Evolutionary conservation across 2,888 invertebrate genomes (phyloP).

Genomic region (Gandaritis pyraliata): DNA sequence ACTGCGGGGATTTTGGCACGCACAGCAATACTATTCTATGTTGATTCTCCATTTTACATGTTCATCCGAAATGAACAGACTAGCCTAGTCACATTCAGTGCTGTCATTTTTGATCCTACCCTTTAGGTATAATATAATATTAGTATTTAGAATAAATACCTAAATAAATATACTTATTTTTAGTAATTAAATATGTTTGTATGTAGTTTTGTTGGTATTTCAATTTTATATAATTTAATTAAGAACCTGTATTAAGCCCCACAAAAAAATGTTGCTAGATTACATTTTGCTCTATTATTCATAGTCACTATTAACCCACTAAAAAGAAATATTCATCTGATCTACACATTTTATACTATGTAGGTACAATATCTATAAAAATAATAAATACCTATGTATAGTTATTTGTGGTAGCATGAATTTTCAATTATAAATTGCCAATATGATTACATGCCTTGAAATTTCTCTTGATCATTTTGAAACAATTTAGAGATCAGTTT

Average conservation of each 20-base stretch:
- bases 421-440: conserved; percentile 14
- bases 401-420: background rate
- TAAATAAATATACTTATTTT: too few relatives aligned
- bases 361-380: too few relatives aligned
- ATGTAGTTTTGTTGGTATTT: too few relatives aligned
- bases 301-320: too few relatives aligned
- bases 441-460: conserved; percentile 2
- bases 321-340: too few relatives aligned
- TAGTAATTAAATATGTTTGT: too few relatives aligned
- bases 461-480: background rate
- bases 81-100: conserved; percentile 88
- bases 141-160: background rate
- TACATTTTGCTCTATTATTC: too few relatives aligned
- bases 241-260: too few relatives aligned
- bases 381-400: too few relatives aligned
- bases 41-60: conserved; percentile 89
- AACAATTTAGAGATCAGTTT: background rate
- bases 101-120: conserved; percentile 85
- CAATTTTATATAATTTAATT: too few relatives aligned
- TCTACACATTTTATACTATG: too few relatives aligned
- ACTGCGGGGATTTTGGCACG: conserved; percentile 84
- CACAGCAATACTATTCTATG: conserved; percentile 76
- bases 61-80: conserved; percentile 88
- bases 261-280: too few relatives aligned
- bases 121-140: conserved; percentile 26